Percentiles rank a stretch among this genome's conserved stretches.
These are phyloP conservation scores for Paramuricea clavata DNA, from an alignment of 92 coral and sea anemone species.

Conservation along the genomic window DNA sequence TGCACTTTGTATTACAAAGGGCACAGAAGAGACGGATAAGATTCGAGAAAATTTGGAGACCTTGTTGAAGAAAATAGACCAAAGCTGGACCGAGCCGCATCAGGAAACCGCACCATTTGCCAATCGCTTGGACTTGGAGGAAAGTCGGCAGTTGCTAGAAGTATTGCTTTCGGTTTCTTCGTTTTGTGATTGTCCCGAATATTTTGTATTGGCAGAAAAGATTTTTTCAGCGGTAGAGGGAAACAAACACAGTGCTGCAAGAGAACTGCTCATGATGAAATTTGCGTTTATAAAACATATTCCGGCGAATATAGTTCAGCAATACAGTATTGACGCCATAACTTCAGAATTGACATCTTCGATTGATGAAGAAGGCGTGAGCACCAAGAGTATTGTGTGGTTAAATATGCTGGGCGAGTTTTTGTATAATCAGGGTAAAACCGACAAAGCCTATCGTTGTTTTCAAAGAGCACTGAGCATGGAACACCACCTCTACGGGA, in stretches of 20 bases:
- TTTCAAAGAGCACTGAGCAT: slow-evolving; percentile 28
- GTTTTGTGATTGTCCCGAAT: neutral
- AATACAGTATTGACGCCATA: neutral
- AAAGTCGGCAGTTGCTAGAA: neutral
- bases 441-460: slow-evolving; percentile 26
- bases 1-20: neutral
- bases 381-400: slow-evolving; percentile 7
- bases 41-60: neutral
- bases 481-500: slow-evolving; percentile 12
- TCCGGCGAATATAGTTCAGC: neutral
- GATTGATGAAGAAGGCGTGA: slow-evolving; percentile 26
- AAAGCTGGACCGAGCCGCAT: neutral
- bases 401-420: slow-evolving; percentile 19
- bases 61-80: neutral
- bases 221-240: neutral
- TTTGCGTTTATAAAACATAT: neutral
- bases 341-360: neutral
- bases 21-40: neutral
- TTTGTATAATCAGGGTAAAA: slow-evolving; percentile 6
- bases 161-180: neutral
- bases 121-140: neutral
- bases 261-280: neutral
- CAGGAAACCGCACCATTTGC: neutral
- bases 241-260: neutral
- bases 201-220: neutral